A percentile compares a stretch with the other conserved stretches of the same genome.
These are phyloP conservation scores for Synodontis membranacea DNA, from an alignment of 2,113 vertebrate species.

Conservation along the genomic window DNA sequence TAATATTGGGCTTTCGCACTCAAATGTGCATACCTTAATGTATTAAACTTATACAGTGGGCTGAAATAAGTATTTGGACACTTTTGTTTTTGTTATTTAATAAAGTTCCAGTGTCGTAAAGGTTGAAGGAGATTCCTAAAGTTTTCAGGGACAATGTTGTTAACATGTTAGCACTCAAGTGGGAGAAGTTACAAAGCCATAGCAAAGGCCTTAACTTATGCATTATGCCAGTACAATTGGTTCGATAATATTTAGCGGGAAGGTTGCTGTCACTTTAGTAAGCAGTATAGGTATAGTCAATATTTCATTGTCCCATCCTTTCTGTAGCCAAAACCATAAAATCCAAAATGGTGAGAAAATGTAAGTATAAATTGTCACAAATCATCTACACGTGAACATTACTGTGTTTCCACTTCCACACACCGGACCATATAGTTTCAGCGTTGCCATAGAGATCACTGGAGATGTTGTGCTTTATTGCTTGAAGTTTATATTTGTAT, in stretches of 20 bases:
- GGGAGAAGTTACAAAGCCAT: background rate
- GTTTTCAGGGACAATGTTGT: background rate
- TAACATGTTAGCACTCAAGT: background rate
- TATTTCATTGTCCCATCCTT: constrained; percentile 1
- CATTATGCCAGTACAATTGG: background rate
- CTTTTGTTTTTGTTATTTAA: background rate
- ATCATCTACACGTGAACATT: background rate
- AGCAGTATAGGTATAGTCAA: constrained; percentile 26
- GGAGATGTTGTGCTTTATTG: background rate
- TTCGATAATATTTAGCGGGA: background rate
- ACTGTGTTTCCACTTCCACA: background rate
- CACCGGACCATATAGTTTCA: too few species aligned
- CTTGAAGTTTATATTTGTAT: constrained; percentile 7
- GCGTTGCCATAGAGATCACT: background rate
- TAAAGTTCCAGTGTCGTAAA: background rate
- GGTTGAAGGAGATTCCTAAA: background rate
- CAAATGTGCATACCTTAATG: constrained; percentile 13
- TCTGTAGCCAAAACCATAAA: constrained; percentile 30
- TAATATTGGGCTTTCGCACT: background rate
- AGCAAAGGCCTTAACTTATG: background rate
- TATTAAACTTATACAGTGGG: background rate
- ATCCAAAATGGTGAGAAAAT: constrained; percentile 34
- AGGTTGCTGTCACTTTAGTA: background rate
- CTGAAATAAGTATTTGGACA: background rate
- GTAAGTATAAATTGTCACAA: constrained; percentile 17